Evolutionary conservation across 1,140 invertebrate genomes (phyloP), one percentile per base, ranked within the genome.

Genomic region (Physella acuta): DNA sequence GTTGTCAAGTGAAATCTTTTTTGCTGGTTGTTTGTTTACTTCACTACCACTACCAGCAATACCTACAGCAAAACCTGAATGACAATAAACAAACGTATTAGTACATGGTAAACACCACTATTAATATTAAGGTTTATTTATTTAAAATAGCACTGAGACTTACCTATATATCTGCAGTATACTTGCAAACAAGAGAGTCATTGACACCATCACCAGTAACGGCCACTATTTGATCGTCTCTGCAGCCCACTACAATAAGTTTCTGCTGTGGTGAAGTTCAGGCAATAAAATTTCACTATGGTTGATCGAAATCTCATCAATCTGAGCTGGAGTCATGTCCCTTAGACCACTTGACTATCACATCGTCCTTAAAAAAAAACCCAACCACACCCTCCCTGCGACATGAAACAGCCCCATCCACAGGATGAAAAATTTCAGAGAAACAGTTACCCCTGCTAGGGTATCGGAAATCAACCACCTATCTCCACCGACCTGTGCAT

Each of bases 281-380:
- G 75, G 97, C 97, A 99, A 99, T 75, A 99, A 97, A 86, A 99
- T 99, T 89, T 99, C 97, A 59, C 93, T 92, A 87, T 99, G 97
- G 85, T 96, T 92, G 88, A 89, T 76, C 71, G 99, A 88, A 81
- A 99, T 94, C 82, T 97, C 94, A 84, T 97, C 95, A 78, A 99
- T 87, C 84, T 95, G 91, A 56, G 96, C 94, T 63, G 90, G 89
- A 73, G 90, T 90, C 78, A 99, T 90, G 81, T 98, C 95, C 79
- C 94, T 90, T 74, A 99, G 89, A 86, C 98, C 94, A 49, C 90
- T n/a, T n/a, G n/a, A n/a, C n/a, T n/a, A n/a, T n/a, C n/a, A n/a
- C n/a, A n/a, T n/a, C n/a, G n/a, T n/a, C n/a, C n/a, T n/a, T n/a
- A n/a, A n/a, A n/a, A n/a, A n/a, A n/a, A n/a, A n/a, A n/a, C n/a